These are phyloP conservation scores for Lepidochitona cinerea DNA, from an alignment of 2,888 invertebrate species.

Conservation along the genomic window DNA sequence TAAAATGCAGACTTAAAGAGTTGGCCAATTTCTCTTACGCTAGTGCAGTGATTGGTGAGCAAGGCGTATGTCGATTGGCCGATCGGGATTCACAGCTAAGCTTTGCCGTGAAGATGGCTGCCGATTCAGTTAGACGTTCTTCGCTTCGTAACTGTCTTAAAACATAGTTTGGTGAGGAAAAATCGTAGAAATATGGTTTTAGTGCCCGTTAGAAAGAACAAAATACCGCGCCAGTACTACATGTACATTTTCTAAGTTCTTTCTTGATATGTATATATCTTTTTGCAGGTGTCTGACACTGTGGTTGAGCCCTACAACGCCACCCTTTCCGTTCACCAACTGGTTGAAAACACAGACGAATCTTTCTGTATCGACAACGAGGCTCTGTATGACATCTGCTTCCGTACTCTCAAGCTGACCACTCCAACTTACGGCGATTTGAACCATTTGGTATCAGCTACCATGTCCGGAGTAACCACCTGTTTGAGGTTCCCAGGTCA, in stretches of 20 bases:
- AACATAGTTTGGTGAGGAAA: no score
- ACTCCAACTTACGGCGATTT: not conserved
- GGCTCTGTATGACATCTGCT: slow-evolving; percentile 73
- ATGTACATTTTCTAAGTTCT: not conserved
- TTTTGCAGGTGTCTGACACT: slow-evolving; percentile 76
- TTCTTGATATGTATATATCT: not conserved
- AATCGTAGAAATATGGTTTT: no score
- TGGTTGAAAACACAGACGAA: slow-evolving; percentile 62
- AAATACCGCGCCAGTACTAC: no score
- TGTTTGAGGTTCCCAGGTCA: not conserved
- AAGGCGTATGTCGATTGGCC: no score
- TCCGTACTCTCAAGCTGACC: slow-evolving; percentile 67
- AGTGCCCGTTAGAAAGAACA: no score
- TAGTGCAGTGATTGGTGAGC: no score
- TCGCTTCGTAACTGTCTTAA: no score
- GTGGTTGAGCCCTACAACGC: slow-evolving; percentile 81
- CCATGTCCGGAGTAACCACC: not conserved
- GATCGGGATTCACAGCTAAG: no score
- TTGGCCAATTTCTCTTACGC: no score
- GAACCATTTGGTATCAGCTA: not conserved
- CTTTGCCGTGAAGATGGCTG: no score
- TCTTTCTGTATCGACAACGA: slow-evolving; percentile 66
- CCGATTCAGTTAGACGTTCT: no score
- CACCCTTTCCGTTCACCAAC: slow-evolving; percentile 85
- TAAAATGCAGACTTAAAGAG: no score